A percentile compares a stretch with the other conserved stretches of the same genome.
Conservation (phyloP, 2,113 vertebrate genomes). For the Tamias sibiricus region DNA sequence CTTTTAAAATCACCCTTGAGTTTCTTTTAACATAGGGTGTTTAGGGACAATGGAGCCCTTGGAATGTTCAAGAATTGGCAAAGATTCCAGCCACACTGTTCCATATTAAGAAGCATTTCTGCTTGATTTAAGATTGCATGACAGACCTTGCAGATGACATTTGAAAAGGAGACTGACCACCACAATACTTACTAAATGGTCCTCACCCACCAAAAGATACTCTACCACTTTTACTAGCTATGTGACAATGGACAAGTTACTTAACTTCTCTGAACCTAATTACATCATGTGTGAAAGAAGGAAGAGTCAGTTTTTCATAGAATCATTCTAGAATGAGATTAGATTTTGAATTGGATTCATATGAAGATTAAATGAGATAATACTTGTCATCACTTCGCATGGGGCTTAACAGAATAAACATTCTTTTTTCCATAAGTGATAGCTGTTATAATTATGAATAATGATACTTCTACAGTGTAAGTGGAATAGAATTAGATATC, state of each 20-base stretch:
- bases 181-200: not conserved
- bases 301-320: not conserved
- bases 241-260: not conserved
- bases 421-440: constrained; percentile 1
- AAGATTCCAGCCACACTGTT: not conserved
- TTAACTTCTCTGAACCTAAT: not conserved
- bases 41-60: not conserved
- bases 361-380: constrained; percentile 43
- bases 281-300: not conserved
- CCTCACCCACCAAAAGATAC: not conserved
- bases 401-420: not conserved
- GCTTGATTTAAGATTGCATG: not conserved
- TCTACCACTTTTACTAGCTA: not conserved
- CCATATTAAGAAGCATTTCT: not conserved
- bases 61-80: not conserved
- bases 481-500: constrained; percentile 46
- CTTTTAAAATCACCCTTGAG: constrained; percentile 6
- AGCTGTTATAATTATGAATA: constrained; percentile 26
- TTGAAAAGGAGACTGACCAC: not conserved
- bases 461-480: not conserved
- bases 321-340: not conserved
- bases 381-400: not conserved
- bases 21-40: not conserved
- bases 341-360: not conserved
- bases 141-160: not conserved